Evolutionary conservation across 2,888 invertebrate species (phyloP), one percentile per base, ranked within the genome.

Genomic region (Furcula furcula): DNA sequence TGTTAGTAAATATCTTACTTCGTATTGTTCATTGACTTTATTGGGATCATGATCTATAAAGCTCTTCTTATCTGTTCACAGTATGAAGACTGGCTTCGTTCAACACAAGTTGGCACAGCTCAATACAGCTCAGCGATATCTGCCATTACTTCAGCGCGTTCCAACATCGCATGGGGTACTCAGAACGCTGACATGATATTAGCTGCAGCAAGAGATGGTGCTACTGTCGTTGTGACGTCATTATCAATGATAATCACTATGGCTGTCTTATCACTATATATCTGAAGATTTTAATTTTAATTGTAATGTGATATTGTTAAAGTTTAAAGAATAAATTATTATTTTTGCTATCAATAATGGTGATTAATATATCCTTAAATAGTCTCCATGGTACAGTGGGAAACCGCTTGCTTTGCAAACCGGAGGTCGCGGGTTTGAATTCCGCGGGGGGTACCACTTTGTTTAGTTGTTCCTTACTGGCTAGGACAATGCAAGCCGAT

Each of bases 101-200:
- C 61, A 4, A 72, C 77, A 0, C 86, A 85, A 36, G 31, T 45
- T 0, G 39, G 41, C 7, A 57, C 70, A 7, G 49, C 61, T 0
- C 79, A 85, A 36, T 83, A 59, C 40, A 55, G 36, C 16, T 47
- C 66, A 2, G 69, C 71, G 0, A 46, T 85, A 6, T 67, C 58
- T 3, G 67, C 76, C 0, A 84, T 87, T 13, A 54, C 15, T 4
- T 65, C 77, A 1, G 80, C 87, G 0, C 60, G 85, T 0, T 51
- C 1, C 34, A 85, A 79, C 46, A 82, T 83, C 7, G 71, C 59
- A 0, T 87, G 87, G 86, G 87, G 84, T 0, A 65, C 64, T 1
- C 56, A 45, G 0, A 77, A 85, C 9, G 82, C 65, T 1, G 81
- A 85, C 3, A 46, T 33, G 1, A 68, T 87, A 11, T 14, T 80